Evolutionary conservation across 2,797 vertebrate species (phyloP), one percentile per base, ranked within the genome.

Genomic region (Limosa lapponica): DNA sequence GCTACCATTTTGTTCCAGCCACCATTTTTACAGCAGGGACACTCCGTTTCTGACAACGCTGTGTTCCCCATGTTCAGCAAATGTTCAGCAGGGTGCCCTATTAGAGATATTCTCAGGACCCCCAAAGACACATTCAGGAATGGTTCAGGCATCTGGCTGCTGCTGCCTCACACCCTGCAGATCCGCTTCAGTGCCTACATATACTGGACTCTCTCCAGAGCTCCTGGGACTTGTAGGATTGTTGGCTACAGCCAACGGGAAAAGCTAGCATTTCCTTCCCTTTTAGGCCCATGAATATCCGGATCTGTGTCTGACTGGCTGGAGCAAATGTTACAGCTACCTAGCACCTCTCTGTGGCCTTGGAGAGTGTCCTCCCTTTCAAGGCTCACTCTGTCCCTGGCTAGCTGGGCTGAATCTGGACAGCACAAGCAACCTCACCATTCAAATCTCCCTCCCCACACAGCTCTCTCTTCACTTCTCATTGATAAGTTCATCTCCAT

Each of bases 141-240:
- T 8, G 30, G 17, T 10, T 2, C 3, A 27, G 49, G 37, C 37
- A 52, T 20, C 39, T 71, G 30, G 1, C 1, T 1, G 2, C 43
- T 43, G 11, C 65, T 70, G n/a, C 7, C 20, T 87, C 4, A 3
- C 9, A 7, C 51, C 16, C 51, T 84, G 30, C 32, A 87, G 16
- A 27, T 77, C 34, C 0, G 0, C 17, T 24, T 77, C 32, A 15
- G 36, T 18, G 27, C 15, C 18, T 43, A 15, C 25, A 52, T 54
- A 17, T 28, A 22, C 23, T 48, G 36, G 13, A 54, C 10, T 20
- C 10, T 64, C 16, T n/a, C 5, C 49, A n/a, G 34, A 69, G 18
- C 24, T 87, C 32, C 30, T n/a, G 43, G 65, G 27, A 46, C 27
- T 41, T 64, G 10, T 8, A 30, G 6, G 59, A 7, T 19, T 36